These are phyloP conservation scores for Tenthredo distinguenda DNA, from an alignment of 2,888 invertebrate genomes.

Conservation along the genomic window DNA sequence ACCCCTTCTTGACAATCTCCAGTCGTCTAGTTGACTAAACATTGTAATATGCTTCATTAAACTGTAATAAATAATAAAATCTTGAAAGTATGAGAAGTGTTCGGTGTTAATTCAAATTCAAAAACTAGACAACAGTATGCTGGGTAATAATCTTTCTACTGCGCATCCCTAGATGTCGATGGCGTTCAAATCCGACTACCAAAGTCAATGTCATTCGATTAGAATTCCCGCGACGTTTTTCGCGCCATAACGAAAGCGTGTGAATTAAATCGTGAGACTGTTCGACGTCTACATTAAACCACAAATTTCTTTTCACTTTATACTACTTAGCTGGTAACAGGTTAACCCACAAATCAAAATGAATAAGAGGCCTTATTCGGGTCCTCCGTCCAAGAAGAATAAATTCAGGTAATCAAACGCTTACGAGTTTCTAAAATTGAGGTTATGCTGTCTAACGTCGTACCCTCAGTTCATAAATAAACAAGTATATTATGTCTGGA, in stretches of 20 bases:
- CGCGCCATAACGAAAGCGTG: constrained; percentile 14
- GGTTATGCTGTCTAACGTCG: constrained; percentile 42
- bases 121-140: neutral
- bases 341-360: constrained; percentile 49
- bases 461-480: neutral
- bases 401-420: constrained; percentile 59
- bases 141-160: neutral
- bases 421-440: constrained; percentile 12
- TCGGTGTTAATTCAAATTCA: constrained; percentile 8
- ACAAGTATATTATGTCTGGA: neutral
- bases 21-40: neutral
- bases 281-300: neutral
- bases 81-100: neutral
- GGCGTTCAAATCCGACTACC: neutral
- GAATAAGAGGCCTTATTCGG: constrained; percentile 58
- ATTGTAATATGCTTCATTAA: neutral
- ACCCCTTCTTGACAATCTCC: no score
- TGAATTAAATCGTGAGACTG: neutral
- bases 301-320: neutral
- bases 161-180: neutral
- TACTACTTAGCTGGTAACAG: neutral
- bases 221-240: neutral
- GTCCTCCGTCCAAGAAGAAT: constrained; percentile 60
- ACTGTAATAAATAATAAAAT: neutral
- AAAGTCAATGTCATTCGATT: neutral